A percentile compares a stretch with the other conserved stretches of the same genome.
Conservation (phyloP, 2,888 invertebrate genomes). For the Polydrusus pterygomalis region DNA sequence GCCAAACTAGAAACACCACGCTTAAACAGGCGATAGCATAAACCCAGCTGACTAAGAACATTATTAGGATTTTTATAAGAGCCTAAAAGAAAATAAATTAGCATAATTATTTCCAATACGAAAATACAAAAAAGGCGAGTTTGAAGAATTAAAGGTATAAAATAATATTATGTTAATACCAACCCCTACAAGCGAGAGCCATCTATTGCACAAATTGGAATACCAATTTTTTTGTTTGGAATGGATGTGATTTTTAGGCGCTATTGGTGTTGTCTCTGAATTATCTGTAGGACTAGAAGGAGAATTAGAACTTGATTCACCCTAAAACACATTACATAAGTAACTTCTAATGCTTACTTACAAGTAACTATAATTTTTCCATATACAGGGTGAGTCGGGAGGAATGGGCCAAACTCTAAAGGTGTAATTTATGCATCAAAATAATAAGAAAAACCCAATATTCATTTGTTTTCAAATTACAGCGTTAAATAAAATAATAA, state of each 20-base stretch:
- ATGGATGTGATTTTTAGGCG: constrained; percentile 82
- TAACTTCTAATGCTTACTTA: too few species aligned
- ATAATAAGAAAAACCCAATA: too few species aligned
- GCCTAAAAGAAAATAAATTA: constrained; percentile 77
- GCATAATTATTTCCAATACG: not conserved
- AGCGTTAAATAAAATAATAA: too few species aligned
- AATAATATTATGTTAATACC: constrained; percentile 62
- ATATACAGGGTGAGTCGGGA: too few species aligned
- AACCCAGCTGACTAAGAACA: constrained; percentile 95
- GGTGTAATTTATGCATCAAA: too few species aligned
- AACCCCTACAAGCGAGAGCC: constrained; percentile 94
- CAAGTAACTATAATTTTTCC: too few species aligned
- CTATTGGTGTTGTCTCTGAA: constrained; percentile 73
- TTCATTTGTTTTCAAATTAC: too few species aligned
- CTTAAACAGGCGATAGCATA: constrained; percentile 90
- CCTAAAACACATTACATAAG: constrained; percentile 61
- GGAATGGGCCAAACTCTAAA: too few species aligned
- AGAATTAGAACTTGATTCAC: constrained; percentile 67
- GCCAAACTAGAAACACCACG: constrained; percentile 89
- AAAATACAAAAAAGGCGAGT: too few species aligned
- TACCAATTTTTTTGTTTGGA: constrained; percentile 97
- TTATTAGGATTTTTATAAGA: constrained; percentile 88
- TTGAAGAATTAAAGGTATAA: too few species aligned
- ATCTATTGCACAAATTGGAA: constrained; percentile 93
- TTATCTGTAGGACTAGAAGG: constrained; percentile 67